Evolutionary conservation across 2,113 vertebrate genomes (phyloP).

Genomic region (Cochlearius cochlearius): DNA sequence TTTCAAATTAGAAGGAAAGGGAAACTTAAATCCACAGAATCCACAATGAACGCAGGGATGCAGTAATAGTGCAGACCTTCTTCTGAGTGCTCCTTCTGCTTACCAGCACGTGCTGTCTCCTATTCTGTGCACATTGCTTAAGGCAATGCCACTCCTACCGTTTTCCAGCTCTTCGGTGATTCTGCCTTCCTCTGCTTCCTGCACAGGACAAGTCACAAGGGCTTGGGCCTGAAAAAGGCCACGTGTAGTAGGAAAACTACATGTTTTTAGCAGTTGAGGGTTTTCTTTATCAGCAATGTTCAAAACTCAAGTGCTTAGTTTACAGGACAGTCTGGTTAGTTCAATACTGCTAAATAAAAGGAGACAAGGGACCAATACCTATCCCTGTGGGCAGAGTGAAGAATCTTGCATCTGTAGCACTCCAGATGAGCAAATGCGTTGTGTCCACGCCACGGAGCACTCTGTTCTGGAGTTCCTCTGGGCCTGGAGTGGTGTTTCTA

Average conservation of each 20-base stretch:
- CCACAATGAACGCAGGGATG: not conserved
- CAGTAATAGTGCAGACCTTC: not conserved
- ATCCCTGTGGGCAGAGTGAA: not conserved
- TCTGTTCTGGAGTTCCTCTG: not conserved
- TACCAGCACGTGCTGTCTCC: not conserved
- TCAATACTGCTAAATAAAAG: not conserved
- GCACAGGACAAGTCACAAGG: not conserved
- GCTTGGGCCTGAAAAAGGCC: not conserved
- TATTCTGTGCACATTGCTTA: not conserved
- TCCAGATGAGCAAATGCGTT: not conserved
- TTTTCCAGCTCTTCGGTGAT: not conserved
- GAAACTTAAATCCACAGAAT: slow-evolving; percentile 36
- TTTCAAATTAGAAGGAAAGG: slow-evolving; percentile 51
- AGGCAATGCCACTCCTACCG: not conserved
- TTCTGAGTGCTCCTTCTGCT: not conserved
- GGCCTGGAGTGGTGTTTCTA: not conserved
- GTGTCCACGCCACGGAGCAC: not conserved
- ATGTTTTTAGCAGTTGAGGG: not conserved
- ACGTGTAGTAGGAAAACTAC: no score
- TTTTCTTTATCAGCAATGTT: not conserved
- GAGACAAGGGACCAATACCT: not conserved
- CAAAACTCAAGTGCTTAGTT: not conserved
- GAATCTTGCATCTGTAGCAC: not conserved
- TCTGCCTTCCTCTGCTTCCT: not conserved
- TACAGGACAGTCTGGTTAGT: not conserved